Base-by-base conservation (phyloP, 2,888 invertebrate species). In the Aspidapion aeneum region DNA sequence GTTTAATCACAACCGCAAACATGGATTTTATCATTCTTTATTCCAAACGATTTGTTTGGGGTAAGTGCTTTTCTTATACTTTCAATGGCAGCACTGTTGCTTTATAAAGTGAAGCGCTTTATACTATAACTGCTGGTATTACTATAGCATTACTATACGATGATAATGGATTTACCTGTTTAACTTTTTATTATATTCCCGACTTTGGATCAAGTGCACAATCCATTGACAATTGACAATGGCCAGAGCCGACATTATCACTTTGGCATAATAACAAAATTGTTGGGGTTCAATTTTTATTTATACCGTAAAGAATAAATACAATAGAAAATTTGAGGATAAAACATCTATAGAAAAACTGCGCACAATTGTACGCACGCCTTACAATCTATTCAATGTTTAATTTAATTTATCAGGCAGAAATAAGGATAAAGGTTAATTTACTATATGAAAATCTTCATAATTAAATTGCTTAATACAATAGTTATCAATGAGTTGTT, bases 151-250 rank as follows among this genome's bases (percentile, higher is more conserved):
- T 35, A 35, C 35, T 35, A 35, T 35, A 35, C 35, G 35, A 35
- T 75, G 74, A 77, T 77, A 77, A 77, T 75, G 72, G 75, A 50
- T 70, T 75, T 75, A 78, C 78, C 79, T 78, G 78, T 78, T 77
- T 77, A 76, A 75, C 76, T 77, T 75, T 76, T 77, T 78, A 35
- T 35, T 35, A 35, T 77, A 78, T 78, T 77, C 78, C 75, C 75
- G 76, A 77, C 77, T 77, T 76, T 75, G 74, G 76, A 78, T 77
- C 77, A 77, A 79, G 77, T 78, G 78, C 74, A 76, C 76, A 78
- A 78, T 79, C 77, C 77, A 74, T 74, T 77, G 76, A 78, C 76
- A 77, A 78, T 77, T 12, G 35, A 35, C 35, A 35, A 35, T 35
- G 35, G 35, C 35, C 35, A 69, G 75, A 70, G 73, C 75, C 73